Evolutionary conservation across 1,140 invertebrate genomes (phyloP), one percentile per base, ranked within the genome.

Genomic region (Drosophila tropicalis): DNA sequence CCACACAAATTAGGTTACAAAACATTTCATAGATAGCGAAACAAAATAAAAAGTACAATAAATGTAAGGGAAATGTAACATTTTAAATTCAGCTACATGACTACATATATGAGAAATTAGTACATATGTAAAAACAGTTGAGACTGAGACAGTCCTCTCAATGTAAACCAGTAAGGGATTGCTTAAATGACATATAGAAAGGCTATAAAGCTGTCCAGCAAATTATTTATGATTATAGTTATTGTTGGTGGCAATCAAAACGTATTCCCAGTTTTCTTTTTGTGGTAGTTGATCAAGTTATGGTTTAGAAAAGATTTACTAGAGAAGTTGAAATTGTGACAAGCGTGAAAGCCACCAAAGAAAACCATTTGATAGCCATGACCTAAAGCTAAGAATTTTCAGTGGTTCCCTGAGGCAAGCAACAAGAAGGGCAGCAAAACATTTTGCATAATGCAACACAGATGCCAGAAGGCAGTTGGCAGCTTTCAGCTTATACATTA

Each of bases 401-500:
- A 36, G 56, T 58, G 29, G 55, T 58, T 36, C 7, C 29, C 32
- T 3, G 3, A 17, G 54, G 36, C 36, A 12, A 39, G 12, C 34
- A 36, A 12, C 34, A 56, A 56, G 5, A 51, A 54, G 56, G 15
- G 32, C 13, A n/a, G 2, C 44, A 44, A 39, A 61, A 72, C 4
- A 17, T 72, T 62, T 51, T 34, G 64, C 51, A 64, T 67, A 29
- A 72, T 72, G 70, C 69, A 62, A 22, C 34, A 29, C 7, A 34
- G 17, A 17, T 64, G 73, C 51, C 22, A 62, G 72, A 44, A 62
- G 58, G 65, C 19, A 34, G 66, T 32, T 76, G 72, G 69, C 72
- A 70, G 73, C 61, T 76, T 60, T 76, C 74, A 67, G 65, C 72
- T 41, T 56, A 67, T 55, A 61, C 72, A 80, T 83, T 87, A 87